Conservation (phyloP, 1,140 invertebrate genomes). For the Drosophila murphyi region DNA sequence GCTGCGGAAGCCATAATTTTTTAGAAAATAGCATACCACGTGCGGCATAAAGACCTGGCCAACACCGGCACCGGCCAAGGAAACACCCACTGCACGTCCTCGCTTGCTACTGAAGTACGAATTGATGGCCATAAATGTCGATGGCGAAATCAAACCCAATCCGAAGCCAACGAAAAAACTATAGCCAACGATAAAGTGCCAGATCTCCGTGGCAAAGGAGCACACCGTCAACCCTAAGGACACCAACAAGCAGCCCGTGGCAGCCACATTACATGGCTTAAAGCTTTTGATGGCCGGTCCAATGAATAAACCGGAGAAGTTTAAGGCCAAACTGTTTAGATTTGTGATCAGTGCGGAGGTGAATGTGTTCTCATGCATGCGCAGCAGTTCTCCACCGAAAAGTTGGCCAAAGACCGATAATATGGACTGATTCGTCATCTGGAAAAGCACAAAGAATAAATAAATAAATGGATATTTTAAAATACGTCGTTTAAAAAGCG, state of each 20-base stretch:
- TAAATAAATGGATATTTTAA: not conserved
- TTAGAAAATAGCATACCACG: constrained; percentile 87
- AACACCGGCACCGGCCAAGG: constrained; percentile 89
- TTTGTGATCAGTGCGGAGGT: constrained; percentile 89
- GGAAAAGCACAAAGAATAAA: constrained; percentile 38
- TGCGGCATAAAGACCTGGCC: constrained; percentile 91
- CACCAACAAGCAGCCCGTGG: constrained; percentile 87
- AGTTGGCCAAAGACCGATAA: constrained; percentile 90
- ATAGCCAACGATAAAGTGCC: constrained; percentile 88
- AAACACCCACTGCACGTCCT: constrained; percentile 88
- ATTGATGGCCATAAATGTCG: constrained; percentile 90
- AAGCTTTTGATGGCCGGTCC: constrained; percentile 88
- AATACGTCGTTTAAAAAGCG: not conserved
- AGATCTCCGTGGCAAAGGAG: constrained; percentile 87
- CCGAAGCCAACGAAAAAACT: constrained; percentile 87
- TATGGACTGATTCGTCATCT: constrained; percentile 90
- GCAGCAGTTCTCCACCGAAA: constrained; percentile 88
- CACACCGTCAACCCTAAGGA: constrained; percentile 87
- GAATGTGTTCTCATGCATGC: constrained; percentile 88
- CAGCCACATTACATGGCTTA: constrained; percentile 87
- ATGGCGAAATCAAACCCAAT: constrained; percentile 87
- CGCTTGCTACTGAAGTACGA: constrained; percentile 89
- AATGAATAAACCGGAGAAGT: constrained; percentile 89
- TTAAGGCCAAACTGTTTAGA: constrained; percentile 88
- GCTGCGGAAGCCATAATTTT: constrained; percentile 86